Evolutionary conservation across 2,888 invertebrate species (phyloP), one percentile per base, ranked within the genome.

Genomic region (Pammene fasciana): DNA sequence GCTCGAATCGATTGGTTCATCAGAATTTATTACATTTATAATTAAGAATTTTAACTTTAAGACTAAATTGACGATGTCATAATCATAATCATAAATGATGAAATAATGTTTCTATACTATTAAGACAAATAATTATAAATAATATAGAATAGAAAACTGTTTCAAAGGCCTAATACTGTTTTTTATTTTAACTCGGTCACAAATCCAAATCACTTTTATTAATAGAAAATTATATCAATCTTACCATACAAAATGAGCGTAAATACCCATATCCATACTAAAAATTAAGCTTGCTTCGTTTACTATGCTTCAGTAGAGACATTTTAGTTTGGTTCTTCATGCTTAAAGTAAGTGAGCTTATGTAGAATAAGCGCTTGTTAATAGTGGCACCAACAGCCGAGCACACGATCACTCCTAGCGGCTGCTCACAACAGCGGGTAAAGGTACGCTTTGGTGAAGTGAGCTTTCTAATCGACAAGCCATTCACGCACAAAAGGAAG

Each of bases 231-330:
- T 14, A 0, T 10, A 41, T 52, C 34, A 2, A 66, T 46, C 16
- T n/a, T 26, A 45, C 52, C 43, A 74, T 75, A 73, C 72, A 74
- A 72, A 59, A 65, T 73, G 71, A 73, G 75, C 75, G 75, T 75
- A 75, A 73, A 74, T 76, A 78, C 78, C 72, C 72, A 72, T 70
- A 67, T 72, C 72, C 72, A 70, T 74, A 73, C 77, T 74, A 76
- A 73, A 74, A 75, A 78, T 81, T 76, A 81, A 85, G 85, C 86
- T 86, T 82, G 86, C 86, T 87, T 90, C 73, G 81, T 83, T 71
- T 84, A 86, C 81, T 78, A 79, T 79, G 89, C 89, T 88, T 89
- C 66, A 72, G 82, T 89, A 88, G 87, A 82, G 75, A 80, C 75
- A 74, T 76, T 80, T 82, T 81, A 78, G 80, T 79, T 81, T 83